Percentiles rank a stretch among this genome's conserved stretches.
phyloP scores from a whole-genome alignment of 1,140 invertebrate genomes.

The Heliconius eleuchia region DNA sequence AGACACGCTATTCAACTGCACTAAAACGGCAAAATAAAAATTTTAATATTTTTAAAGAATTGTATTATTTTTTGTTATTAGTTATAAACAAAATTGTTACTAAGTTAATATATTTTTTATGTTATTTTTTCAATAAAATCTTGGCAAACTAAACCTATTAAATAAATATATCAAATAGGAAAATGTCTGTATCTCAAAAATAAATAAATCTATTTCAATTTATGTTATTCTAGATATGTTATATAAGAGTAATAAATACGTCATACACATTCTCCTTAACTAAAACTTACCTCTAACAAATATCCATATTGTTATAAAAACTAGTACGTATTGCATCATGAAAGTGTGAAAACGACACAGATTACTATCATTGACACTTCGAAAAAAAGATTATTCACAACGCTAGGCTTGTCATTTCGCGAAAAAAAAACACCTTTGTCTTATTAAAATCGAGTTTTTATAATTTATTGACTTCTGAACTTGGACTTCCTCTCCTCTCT shows the following conservation, averaged over 20 bases:
- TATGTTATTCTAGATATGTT: background rate
- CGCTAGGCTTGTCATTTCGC: background rate
- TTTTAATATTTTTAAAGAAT: too few species aligned
- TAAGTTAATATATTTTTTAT: too few species aligned
- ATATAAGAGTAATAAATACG: background rate
- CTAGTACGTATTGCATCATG: constrained; percentile 25
- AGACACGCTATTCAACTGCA: too few species aligned
- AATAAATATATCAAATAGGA: too few species aligned
- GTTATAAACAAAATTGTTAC: too few species aligned
- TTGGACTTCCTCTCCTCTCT: background rate
- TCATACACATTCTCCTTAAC: background rate
- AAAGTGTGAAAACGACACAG: background rate
- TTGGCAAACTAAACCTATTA: too few species aligned
- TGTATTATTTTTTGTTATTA: too few species aligned
- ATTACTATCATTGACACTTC: constrained; percentile 1
- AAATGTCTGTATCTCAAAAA: too few species aligned
- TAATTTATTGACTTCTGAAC: background rate
- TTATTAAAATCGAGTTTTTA: background rate
- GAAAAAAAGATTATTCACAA: background rate
- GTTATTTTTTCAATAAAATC: too few species aligned
- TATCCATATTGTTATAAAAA: constrained; percentile 22
- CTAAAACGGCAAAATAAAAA: too few species aligned
- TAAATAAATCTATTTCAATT: too few species aligned
- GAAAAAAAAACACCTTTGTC: background rate
- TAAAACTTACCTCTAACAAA: constrained; percentile 32